Conservation (phyloP, 92 coral and sea anemone species). For the Palythoa heliodiscus region DNA sequence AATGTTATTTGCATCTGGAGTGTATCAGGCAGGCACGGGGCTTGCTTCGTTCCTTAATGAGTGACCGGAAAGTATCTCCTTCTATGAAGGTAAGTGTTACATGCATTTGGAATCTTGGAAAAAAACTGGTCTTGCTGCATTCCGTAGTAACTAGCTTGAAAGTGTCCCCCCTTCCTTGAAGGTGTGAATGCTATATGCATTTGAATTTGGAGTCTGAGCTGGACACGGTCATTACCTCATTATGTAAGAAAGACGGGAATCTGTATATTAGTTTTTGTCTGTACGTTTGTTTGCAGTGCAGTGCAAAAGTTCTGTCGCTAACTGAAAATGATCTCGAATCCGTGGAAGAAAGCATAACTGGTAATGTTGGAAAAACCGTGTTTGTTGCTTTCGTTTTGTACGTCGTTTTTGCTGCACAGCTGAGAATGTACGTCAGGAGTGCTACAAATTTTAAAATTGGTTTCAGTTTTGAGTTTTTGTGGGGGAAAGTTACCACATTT, state of each 20-base stretch:
- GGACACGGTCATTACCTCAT: neutral
- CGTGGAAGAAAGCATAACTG: slow-evolving; percentile 1
- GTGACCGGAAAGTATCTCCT: neutral
- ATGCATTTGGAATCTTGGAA: neutral
- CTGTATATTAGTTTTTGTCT: too few relatives aligned
- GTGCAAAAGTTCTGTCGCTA: slow-evolving; percentile 15
- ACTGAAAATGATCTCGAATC: neutral
- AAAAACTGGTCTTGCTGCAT: neutral
- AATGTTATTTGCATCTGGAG: neutral
- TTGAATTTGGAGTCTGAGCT: too few relatives aligned
- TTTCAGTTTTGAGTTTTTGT: too few relatives aligned
- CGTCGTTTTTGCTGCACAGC: neutral
- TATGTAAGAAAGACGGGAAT: neutral
- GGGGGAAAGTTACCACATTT: too few relatives aligned
- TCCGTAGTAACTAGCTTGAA: neutral
- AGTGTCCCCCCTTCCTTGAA: neutral
- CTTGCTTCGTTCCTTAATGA: too few relatives aligned
- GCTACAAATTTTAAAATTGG: too few relatives aligned
- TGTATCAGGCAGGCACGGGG: too few relatives aligned
- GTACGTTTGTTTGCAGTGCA: neutral
- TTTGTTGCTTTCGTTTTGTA: neutral
- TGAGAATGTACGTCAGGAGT: too few relatives aligned
- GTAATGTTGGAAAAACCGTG: neutral
- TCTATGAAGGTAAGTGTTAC: neutral
- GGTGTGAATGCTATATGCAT: too few relatives aligned